Conservation (phyloP, 1,140 invertebrate species). For the Ips nitidus region DNA sequence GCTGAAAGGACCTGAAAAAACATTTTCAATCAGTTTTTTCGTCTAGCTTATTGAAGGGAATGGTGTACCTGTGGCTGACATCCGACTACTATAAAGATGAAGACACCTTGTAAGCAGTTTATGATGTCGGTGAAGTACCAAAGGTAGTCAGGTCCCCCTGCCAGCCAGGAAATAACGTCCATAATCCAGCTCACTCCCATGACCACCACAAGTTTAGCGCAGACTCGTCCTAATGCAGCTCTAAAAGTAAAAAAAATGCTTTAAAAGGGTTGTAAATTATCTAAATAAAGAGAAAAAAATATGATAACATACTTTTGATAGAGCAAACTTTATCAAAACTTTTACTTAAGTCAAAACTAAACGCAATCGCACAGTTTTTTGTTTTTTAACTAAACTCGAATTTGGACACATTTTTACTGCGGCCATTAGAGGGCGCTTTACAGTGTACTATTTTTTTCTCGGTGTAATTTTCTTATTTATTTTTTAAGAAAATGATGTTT, state of each 20-base stretch:
- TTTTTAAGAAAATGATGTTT: no score
- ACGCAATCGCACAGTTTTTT: no score
- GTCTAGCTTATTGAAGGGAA: neutral
- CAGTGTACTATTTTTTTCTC: no score
- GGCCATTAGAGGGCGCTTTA: no score
- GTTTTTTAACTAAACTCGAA: no score
- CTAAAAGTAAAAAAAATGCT: conserved; percentile 54
- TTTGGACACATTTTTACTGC: no score
- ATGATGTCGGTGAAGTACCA: conserved; percentile 82
- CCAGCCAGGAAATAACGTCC: conserved; percentile 74
- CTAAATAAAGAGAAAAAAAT: no score
- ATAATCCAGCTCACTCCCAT: conserved; percentile 85
- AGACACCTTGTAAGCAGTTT: conserved; percentile 83
- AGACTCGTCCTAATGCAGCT: conserved; percentile 74
- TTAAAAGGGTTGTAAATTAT: neutral
- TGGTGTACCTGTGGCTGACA: conserved; percentile 74
- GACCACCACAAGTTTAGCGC: conserved; percentile 80
- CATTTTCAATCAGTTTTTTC: neutral
- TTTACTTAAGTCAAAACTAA: neutral
- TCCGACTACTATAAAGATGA: conserved; percentile 86
- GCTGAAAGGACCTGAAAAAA: conserved; percentile 62
- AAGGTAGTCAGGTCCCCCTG: conserved; percentile 72
- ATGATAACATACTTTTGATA: no score
- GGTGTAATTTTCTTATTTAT: no score
- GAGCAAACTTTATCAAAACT: neutral